Conservation (phyloP, 2,113 vertebrate species). For the Vireo altiloquus region DNA sequence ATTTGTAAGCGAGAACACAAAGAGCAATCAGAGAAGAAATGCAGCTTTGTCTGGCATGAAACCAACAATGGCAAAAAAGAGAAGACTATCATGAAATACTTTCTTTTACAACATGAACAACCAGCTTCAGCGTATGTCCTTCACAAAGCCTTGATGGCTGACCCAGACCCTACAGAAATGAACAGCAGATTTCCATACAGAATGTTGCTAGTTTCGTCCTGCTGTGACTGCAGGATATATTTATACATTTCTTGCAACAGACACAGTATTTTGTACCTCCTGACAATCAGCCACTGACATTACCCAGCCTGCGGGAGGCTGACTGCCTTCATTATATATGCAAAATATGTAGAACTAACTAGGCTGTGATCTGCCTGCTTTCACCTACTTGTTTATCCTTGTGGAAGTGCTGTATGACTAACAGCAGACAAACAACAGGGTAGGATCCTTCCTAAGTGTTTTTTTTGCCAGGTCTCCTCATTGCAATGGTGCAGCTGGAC, state of each 20-base stretch:
- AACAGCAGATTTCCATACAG: background rate
- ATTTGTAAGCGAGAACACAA: background rate
- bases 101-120: background rate
- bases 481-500: background rate
- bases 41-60: background rate
- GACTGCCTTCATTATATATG: background rate
- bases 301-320: background rate
- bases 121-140: background rate
- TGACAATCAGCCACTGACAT: background rate
- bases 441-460: background rate
- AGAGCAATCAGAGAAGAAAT: background rate
- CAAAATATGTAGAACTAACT: background rate
- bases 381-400: background rate
- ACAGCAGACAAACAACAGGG: background rate
- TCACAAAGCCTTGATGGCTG: background rate
- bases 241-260: background rate
- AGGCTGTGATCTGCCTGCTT: background rate
- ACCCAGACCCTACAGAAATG: background rate
- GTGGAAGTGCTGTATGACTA: background rate
- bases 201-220: background rate
- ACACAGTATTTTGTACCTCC: background rate
- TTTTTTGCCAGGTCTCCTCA: background rate
- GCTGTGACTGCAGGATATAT: background rate
- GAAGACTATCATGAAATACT: background rate
- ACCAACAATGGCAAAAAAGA: background rate